These are phyloP conservation scores for Andrena camellia DNA, from an alignment of 2,888 invertebrate species.

Conservation along the genomic window DNA sequence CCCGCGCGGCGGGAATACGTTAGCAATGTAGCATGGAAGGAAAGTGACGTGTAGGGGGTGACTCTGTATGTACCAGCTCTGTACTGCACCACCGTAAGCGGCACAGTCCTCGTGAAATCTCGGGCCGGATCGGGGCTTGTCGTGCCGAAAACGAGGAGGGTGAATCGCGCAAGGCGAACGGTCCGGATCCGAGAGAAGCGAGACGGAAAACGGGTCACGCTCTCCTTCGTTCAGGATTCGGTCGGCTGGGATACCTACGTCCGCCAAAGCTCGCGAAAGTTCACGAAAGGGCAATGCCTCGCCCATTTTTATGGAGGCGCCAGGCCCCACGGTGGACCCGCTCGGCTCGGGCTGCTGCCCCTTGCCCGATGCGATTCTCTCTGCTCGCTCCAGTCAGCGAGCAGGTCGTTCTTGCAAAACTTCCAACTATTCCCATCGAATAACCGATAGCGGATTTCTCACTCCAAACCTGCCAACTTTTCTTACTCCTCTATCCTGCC, in stretches of 20 bases:
- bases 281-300: constrained; percentile 82
- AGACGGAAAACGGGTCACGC: constrained; percentile 81
- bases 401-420: too few species aligned
- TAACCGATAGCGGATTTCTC: too few species aligned
- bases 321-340: constrained; percentile 1
- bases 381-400: too few species aligned
- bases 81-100: constrained; percentile 51
- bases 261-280: constrained; percentile 80
- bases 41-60: constrained; percentile 25
- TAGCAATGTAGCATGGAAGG: constrained; percentile 6
- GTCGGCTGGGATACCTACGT: constrained; percentile 77
- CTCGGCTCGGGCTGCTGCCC: neutral
- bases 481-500: too few species aligned
- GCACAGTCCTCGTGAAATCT: constrained; percentile 68
- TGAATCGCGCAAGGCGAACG: constrained; percentile 52
- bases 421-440: too few species aligned
- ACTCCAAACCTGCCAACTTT: too few species aligned
- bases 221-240: constrained; percentile 78
- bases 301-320: constrained; percentile 78
- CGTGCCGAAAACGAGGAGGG: constrained; percentile 62
- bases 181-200: constrained; percentile 63
- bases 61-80: constrained; percentile 17
- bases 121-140: constrained; percentile 69
- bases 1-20: constrained; percentile 13
- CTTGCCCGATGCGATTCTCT: too few species aligned